These are phyloP conservation scores for Eristalinus aeneus DNA, from an alignment of 2,888 invertebrate species.

Conservation along the genomic window DNA sequence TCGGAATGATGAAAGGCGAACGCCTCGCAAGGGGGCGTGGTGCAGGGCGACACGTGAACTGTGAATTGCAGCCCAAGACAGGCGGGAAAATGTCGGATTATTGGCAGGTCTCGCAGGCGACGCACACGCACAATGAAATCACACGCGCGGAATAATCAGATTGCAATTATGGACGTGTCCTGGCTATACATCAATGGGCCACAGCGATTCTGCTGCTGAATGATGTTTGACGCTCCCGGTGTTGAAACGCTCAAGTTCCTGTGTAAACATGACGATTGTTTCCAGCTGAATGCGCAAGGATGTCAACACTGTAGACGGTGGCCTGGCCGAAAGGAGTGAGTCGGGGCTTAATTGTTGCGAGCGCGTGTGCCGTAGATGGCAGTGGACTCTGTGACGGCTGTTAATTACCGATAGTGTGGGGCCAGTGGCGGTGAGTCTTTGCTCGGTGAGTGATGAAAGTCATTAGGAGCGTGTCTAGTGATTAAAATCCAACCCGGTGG, in stretches of 20 bases:
- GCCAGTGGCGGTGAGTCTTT: neutral
- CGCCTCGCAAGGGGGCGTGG: conserved; percentile 44
- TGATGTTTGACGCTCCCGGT: conserved; percentile 52
- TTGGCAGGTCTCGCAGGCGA: conserved; percentile 63
- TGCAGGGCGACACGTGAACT: conserved; percentile 54
- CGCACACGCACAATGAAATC: conserved; percentile 57
- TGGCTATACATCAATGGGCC: conserved; percentile 22
- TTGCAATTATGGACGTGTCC: conserved; percentile 56
- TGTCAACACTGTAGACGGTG: conserved; percentile 52
- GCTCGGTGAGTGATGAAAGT: neutral
- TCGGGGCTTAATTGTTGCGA: conserved; percentile 51
- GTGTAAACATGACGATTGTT: conserved; percentile 65
- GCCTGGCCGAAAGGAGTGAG: conserved; percentile 47
- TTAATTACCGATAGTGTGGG: conserved; percentile 58
- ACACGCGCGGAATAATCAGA: conserved; percentile 71
- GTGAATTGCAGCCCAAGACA: conserved; percentile 45
- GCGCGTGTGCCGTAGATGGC: conserved; percentile 62
- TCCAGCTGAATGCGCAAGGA: conserved; percentile 62
- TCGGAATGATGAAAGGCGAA: conserved; percentile 54
- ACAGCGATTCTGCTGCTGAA: conserved; percentile 47
- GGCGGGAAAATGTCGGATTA: conserved; percentile 54
- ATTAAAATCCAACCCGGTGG: neutral
- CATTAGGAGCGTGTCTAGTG: neutral
- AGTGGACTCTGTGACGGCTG: conserved; percentile 50
- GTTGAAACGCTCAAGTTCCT: conserved; percentile 62